Conservation (phyloP, 2,888 invertebrate species). For the Cosmorhoe ocellata region DNA sequence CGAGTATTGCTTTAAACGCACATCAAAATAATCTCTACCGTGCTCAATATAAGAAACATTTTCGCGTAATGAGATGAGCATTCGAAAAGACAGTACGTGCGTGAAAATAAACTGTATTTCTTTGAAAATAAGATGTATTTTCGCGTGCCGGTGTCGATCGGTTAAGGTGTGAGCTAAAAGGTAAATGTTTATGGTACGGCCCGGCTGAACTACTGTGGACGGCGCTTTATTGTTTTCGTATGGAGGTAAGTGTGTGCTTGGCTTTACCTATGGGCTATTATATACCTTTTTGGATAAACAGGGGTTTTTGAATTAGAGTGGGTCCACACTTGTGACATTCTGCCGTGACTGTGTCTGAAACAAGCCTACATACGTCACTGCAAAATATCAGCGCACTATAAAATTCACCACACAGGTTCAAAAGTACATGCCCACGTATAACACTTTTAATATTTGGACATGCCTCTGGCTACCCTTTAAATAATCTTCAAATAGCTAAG, state of each 20-base stretch:
- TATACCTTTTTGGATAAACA: background rate
- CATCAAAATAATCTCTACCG: slow-evolving; percentile 6
- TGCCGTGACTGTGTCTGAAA: too few species aligned
- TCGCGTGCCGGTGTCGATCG: slow-evolving; percentile 32
- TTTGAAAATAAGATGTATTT: slow-evolving; percentile 27
- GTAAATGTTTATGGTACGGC: slow-evolving; percentile 51
- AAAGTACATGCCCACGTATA: too few species aligned
- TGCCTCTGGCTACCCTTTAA: too few species aligned
- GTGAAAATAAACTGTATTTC: slow-evolving; percentile 32
- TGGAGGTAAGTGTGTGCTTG: slow-evolving; percentile 42
- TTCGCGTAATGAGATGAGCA: slow-evolving; percentile 1
- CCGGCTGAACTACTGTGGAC: slow-evolving; percentile 30
- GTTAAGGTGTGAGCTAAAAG: slow-evolving; percentile 52
- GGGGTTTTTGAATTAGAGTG: slow-evolving; percentile 1
- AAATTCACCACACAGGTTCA: too few species aligned
- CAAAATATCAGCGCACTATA: too few species aligned
- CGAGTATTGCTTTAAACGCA: slow-evolving; percentile 12
- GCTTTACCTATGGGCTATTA: slow-evolving; percentile 20
- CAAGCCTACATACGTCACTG: too few species aligned
- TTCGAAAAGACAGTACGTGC: slow-evolving; percentile 22
- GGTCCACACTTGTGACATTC: too few species aligned
- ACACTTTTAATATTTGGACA: too few species aligned
- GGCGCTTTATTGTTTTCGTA: slow-evolving; percentile 34
- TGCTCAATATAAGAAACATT: background rate
- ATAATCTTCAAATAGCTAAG: too few species aligned